Conservation (phyloP, 2,888 invertebrate genomes). For the Pandemis corylana region DNA sequence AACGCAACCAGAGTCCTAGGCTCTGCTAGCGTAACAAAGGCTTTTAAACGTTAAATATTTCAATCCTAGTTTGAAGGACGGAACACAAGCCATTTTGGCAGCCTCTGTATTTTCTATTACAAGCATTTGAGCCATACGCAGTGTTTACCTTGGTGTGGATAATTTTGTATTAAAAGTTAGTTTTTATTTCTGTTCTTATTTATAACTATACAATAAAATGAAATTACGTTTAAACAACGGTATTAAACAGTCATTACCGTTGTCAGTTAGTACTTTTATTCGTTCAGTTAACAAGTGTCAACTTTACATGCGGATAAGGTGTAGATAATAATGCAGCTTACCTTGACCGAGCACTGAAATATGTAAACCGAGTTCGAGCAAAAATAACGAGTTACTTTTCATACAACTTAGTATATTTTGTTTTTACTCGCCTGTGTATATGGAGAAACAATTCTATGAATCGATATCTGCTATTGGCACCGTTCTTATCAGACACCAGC, state of each 20-base stretch:
- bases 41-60: not conserved
- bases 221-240: no score
- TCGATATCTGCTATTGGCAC: conserved; percentile 26
- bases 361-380: not conserved
- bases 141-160: no score
- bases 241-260: no score
- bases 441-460: conserved; percentile 21
- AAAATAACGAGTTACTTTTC: no score
- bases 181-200: no score
- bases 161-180: no score
- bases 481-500: conserved; percentile 28
- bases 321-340: conserved; percentile 2
- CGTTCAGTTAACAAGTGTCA: not conserved
- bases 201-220: no score
- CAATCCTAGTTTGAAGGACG: not conserved
- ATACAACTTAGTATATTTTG: no score
- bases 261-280: not conserved
- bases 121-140: no score
- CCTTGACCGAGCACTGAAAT: not conserved
- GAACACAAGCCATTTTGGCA: not conserved
- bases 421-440: no score
- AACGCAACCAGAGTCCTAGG: not conserved
- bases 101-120: no score
- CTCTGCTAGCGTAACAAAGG: not conserved
- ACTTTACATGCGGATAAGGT: not conserved